Percentiles rank a stretch among this genome's conserved stretches.
Evolutionary conservation across 1,140 invertebrate species (phyloP).

Genomic region (Thalassaphorura encarpata): DNA sequence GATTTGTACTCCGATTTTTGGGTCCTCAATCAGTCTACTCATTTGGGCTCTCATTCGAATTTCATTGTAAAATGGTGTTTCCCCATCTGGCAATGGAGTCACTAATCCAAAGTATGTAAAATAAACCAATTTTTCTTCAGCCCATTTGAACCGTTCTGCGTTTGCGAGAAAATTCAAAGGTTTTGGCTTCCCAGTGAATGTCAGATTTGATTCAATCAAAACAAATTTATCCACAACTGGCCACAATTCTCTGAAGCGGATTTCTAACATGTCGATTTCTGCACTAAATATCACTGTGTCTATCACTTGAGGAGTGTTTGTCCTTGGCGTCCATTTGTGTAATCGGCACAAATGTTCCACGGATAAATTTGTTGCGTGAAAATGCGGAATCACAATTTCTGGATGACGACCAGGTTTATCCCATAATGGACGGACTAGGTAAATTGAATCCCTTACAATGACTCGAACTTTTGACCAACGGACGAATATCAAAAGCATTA

Average conservation of each 20-base stretch:
- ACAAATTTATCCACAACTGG: conserved; percentile 24
- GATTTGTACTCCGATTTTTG: not conserved
- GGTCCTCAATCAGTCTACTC: not conserved
- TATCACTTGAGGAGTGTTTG: conserved; percentile 6
- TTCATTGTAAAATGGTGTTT: conserved; percentile 9
- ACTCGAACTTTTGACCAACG: not conserved
- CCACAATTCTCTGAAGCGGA: conserved; percentile 23
- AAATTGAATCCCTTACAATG: conserved; percentile 6
- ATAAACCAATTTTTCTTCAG: conserved; percentile 1
- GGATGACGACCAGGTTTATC: not conserved
- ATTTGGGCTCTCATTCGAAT: conserved; percentile 1
- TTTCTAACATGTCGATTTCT: conserved; percentile 21
- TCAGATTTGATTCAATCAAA: conserved; percentile 18
- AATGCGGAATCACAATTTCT: conserved; percentile 8
- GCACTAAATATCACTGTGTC: conserved; percentile 24
- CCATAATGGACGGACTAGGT: conserved; percentile 8
- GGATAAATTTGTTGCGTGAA: not conserved
- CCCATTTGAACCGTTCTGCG: conserved; percentile 8
- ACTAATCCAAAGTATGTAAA: not conserved
- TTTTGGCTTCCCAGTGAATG: conserved; percentile 22
- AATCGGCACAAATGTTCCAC: not conserved
- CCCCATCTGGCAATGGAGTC: not conserved
- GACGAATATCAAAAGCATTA: not conserved
- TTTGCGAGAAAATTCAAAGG: conserved; percentile 8
- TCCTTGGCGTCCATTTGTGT: conserved; percentile 2